Conservation (phyloP, 1,140 invertebrate genomes). For the Lepidurus couesii region DNA sequence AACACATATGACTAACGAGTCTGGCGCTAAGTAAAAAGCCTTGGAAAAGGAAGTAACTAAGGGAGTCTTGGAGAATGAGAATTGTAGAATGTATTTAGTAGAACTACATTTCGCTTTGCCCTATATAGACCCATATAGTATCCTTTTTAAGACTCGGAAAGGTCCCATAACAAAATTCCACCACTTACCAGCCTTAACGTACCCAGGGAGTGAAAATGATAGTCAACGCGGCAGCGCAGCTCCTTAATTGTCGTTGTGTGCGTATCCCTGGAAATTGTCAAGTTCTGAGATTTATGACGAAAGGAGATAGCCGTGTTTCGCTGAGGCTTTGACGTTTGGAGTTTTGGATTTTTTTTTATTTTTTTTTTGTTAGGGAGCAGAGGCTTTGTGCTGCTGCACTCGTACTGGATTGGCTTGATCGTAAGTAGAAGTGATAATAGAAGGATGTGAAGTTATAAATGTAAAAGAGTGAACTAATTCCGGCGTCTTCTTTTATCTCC, state of each 20-base stretch:
- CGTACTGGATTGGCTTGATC: not conserved
- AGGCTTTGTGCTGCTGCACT: not conserved
- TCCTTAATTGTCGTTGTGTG: no score
- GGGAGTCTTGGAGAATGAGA: not conserved
- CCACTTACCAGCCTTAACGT: no score
- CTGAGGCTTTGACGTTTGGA: not conserved
- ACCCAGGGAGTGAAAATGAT: no score
- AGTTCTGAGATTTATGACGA: no score
- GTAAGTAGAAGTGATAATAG: not conserved
- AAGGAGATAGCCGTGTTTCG: not conserved
- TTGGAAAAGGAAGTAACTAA: not conserved
- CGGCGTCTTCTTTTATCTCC: slow-evolving; percentile 30
- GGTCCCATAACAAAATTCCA: no score
- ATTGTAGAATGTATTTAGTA: no score
- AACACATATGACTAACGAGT: not conserved
- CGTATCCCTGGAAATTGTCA: no score
- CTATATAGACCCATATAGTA: no score
- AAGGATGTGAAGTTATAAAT: not conserved
- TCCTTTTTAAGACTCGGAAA: no score
- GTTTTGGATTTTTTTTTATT: not conserved
- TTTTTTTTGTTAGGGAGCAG: not conserved
- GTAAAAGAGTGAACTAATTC: not conserved
- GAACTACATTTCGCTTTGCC: no score
- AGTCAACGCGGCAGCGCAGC: no score
- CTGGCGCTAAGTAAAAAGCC: not conserved